Evolutionary conservation across 92 coral and sea anemone species (phyloP), one percentile per base, ranked within the genome.

Genomic region (Parazoanthus darwini): DNA sequence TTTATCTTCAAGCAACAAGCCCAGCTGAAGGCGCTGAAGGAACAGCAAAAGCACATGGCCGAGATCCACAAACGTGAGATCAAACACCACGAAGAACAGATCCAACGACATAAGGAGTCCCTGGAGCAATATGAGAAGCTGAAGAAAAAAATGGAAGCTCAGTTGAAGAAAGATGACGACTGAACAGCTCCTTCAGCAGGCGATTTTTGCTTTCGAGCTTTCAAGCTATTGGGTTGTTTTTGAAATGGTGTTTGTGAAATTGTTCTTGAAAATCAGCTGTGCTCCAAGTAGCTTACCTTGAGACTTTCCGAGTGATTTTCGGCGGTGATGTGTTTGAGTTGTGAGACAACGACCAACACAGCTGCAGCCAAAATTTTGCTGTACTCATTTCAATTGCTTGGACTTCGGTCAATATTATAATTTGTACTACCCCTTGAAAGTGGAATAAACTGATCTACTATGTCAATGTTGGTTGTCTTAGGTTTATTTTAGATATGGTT

Each of bases 31-130:
- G 94, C 91, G 8, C 33, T 95, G 79, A 91, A 93, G 29, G 92
- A 95, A 80, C 98, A 97, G 36, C 92, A 95, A 36, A 54, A 89
- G 51, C 93, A 95, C 58, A 85, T 93, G 84, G 88, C 93, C 0
- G 93, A 90, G 38, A 92, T 84, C 46, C 94, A 89, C 59, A 92
- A 97, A 73, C 92, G 91, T 78, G 97, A 97, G 77, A 97, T 97
- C 26, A 78, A 91, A 65, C 94, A 94, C 73, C 99, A 97, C 37
- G 93, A 97, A 89, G 97, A 91, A 9, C 92, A 91, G 73, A 95
- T 97, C 85, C 85, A 88, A 59, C 96, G 92, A 13, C 98, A 97
- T 88, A 93, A 93, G 50, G 96, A 95, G 22, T 96, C 94, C 37
- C 85, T 97, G 56, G 79, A 89, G 74, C 86, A 92, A 1, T 91